Conservation (phyloP, 2,888 invertebrate genomes). For the Drosophila eohydei region DNA sequence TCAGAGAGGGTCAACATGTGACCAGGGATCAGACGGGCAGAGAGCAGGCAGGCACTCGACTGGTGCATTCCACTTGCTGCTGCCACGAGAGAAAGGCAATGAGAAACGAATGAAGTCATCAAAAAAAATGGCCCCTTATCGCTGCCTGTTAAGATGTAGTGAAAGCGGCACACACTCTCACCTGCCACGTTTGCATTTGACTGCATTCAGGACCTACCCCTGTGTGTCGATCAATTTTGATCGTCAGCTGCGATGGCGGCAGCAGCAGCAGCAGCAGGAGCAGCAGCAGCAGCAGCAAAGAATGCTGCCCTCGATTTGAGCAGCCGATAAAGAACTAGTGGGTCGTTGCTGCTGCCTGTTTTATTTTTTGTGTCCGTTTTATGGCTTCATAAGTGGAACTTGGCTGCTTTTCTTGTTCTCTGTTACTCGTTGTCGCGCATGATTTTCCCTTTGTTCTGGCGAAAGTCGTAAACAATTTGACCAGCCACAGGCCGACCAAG, state of each 20-base stretch:
- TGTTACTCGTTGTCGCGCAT: conserved; percentile 47
- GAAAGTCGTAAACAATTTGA: conserved; percentile 78
- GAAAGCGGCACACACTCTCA: conserved; percentile 67
- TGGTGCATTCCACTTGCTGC: conserved; percentile 45
- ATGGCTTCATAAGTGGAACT: conserved; percentile 80
- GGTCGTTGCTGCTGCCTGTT: conserved; percentile 47
- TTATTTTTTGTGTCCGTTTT: conserved; percentile 53
- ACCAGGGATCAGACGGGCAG: not conserved
- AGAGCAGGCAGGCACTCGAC: conserved; percentile 4
- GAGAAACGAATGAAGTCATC: conserved; percentile 73
- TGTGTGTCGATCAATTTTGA: conserved; percentile 38
- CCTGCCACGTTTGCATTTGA: conserved; percentile 30
- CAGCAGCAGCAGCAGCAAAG: conserved; percentile 34
- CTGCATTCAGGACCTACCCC: conserved; percentile 40
- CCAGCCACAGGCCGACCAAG: conserved; percentile 41
- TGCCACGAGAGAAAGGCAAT: conserved; percentile 63
- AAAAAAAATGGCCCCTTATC: conserved; percentile 63
- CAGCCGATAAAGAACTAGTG: conserved; percentile 45
- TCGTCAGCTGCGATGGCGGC: conserved; percentile 54
- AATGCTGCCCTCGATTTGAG: conserved; percentile 59
- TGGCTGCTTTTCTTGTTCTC: conserved; percentile 60
- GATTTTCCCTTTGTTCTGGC: conserved; percentile 74
- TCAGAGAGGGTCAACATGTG: conserved; percentile 18
- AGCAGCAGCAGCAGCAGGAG: conserved; percentile 12
- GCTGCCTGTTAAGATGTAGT: conserved; percentile 24